These are phyloP conservation scores for Hemicrepidius hirtus DNA, from an alignment of 2,888 invertebrate species.

Conservation along the genomic window DNA sequence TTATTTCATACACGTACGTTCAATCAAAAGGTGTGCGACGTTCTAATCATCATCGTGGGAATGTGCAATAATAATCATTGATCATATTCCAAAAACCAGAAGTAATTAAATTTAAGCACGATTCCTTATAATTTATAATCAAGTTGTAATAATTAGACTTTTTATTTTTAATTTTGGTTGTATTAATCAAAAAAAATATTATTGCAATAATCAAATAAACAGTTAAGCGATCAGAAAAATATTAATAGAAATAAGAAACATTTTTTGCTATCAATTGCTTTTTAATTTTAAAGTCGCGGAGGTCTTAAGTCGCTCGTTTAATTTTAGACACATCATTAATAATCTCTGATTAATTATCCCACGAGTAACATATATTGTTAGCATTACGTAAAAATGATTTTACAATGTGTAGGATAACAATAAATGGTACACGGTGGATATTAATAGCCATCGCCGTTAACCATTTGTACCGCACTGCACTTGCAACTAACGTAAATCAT, in stretches of 20 bases:
- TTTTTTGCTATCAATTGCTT: conserved; percentile 37
- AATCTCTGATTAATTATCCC: conserved; percentile 38
- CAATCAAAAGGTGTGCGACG: conserved; percentile 25
- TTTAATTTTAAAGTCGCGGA: conserved; percentile 27
- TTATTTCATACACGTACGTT: conserved; percentile 24
- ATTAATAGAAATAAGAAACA: conserved; percentile 21
- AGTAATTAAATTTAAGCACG: background rate
- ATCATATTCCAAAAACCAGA: background rate
- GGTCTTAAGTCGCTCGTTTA: conserved; percentile 32
- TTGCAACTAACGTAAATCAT: conserved; percentile 39
- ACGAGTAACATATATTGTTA: conserved; percentile 25
- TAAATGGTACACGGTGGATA: conserved; percentile 34
- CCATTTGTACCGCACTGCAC: conserved; percentile 30
- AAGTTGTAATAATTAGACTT: background rate
- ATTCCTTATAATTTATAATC: background rate
- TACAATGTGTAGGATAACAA: conserved; percentile 37
- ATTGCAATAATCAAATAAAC: background rate
- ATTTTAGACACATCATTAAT: conserved; percentile 41
- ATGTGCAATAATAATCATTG: conserved; percentile 7
- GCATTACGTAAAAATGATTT: conserved; percentile 34
- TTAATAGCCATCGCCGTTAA: conserved; percentile 29
- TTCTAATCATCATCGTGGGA: conserved; percentile 30
- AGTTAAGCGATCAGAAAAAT: background rate
- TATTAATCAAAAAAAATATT: background rate
- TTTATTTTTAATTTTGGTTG: background rate